A percentile compares a stretch with the other conserved stretches of the same genome.
Evolutionary conservation across 2,797 vertebrate species (phyloP).

Genomic region (Hapalemur alaotrensis): DNA sequence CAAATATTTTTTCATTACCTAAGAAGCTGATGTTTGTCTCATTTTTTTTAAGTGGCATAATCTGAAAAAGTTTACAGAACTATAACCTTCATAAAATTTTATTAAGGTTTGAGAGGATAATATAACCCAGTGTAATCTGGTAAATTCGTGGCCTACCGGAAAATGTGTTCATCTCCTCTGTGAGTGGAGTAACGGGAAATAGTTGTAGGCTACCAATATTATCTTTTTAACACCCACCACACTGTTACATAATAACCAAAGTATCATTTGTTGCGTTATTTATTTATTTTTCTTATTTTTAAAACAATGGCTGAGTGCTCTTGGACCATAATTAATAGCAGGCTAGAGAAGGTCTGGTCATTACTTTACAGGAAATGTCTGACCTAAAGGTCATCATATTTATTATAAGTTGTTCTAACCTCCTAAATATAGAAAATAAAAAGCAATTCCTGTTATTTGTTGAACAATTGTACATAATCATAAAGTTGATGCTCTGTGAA

Average conservation of each 20-base stretch:
- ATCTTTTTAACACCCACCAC: slow-evolving; percentile 74
- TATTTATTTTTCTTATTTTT: slow-evolving; percentile 78
- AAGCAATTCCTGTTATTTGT: slow-evolving; percentile 75
- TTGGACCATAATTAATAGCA: slow-evolving; percentile 77
- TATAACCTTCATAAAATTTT: slow-evolving; percentile 44
- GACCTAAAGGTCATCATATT: slow-evolving; percentile 70
- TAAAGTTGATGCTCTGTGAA: slow-evolving; percentile 61
- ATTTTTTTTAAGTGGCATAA: not conserved
- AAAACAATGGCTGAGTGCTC: slow-evolving; percentile 80
- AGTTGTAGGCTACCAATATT: slow-evolving; percentile 68
- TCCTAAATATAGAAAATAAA: slow-evolving; percentile 80
- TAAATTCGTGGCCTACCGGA: slow-evolving; percentile 42
- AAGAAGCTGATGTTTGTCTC: not conserved
- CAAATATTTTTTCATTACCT: slow-evolving; percentile 16
- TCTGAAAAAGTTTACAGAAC: slow-evolving; percentile 45
- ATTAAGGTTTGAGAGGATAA: slow-evolving; percentile 35
- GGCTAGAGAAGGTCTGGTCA: slow-evolving; percentile 73
- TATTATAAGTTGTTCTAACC: slow-evolving; percentile 67
- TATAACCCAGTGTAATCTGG: slow-evolving; percentile 18
- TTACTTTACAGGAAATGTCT: slow-evolving; percentile 81
- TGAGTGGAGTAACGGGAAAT: slow-evolving; percentile 72
- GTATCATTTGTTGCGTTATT: slow-evolving; percentile 72
- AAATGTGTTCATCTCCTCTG: slow-evolving; percentile 70
- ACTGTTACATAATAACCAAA: slow-evolving; percentile 76
- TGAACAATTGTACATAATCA: slow-evolving; percentile 67